Percentiles rank a stretch among this genome's conserved stretches.
phyloP scores from a whole-genome alignment of 2,113 vertebrate genomes.

The Talpa occidentalis region DNA sequence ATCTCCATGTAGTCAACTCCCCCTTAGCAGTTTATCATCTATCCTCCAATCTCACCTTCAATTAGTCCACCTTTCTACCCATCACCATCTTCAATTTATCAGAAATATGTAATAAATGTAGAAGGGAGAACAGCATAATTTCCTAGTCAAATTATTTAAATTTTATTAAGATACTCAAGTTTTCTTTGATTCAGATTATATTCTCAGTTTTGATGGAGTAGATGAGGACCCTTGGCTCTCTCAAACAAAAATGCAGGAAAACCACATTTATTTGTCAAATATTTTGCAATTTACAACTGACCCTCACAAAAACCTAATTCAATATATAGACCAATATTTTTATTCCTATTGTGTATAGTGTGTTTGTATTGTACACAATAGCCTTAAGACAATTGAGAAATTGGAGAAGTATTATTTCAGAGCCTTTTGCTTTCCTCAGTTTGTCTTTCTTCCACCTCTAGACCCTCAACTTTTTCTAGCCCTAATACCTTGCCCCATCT shows the following conservation, averaged over 20 bases:
- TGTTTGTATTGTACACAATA: background rate
- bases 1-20: background rate
- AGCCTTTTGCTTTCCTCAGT: background rate
- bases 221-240: background rate
- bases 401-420: background rate
- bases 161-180: constrained; percentile 13
- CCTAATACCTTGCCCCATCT: background rate
- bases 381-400: background rate
- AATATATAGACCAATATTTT: background rate
- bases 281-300: background rate
- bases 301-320: background rate
- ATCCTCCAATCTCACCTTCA: background rate
- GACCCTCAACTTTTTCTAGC: background rate
- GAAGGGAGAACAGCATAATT: background rate
- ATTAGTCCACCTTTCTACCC: background rate
- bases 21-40: background rate
- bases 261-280: too few relatives aligned
- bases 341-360: background rate
- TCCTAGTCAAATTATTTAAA: background rate
- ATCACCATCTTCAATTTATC: too few relatives aligned
- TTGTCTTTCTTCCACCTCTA: background rate
- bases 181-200: background rate
- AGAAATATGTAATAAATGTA: background rate
- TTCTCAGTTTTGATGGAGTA: background rate
- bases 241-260: background rate